Conservation (phyloP, 2,888 invertebrate genomes). For the Pristionchus arcanus region DNA sequence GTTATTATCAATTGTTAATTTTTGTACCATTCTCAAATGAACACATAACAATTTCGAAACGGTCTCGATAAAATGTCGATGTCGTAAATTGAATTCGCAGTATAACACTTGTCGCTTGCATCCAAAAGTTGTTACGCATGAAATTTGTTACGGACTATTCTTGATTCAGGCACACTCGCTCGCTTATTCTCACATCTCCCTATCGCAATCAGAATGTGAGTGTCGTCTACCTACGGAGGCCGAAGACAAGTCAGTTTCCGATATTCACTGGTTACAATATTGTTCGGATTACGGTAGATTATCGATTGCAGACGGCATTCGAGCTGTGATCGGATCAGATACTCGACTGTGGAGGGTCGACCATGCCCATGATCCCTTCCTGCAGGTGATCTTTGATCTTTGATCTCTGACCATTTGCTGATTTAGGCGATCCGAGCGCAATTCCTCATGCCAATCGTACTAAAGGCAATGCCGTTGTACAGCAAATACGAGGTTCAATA, state of each 20-base stretch:
- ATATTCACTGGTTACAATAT: background rate
- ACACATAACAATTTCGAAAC: background rate
- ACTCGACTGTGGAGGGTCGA: slow-evolving; percentile 49
- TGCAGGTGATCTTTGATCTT: slow-evolving; percentile 18
- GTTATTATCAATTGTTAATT: too few species aligned
- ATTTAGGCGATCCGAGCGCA: slow-evolving; percentile 10
- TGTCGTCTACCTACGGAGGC: slow-evolving; percentile 19
- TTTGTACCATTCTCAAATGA: background rate
- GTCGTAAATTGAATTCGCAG: too few species aligned
- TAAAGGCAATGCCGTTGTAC: slow-evolving; percentile 44
- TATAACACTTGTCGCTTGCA: too few species aligned
- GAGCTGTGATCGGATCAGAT: slow-evolving; percentile 15
- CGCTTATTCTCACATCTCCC: slow-evolving; percentile 12
- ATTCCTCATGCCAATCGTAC: slow-evolving; percentile 15
- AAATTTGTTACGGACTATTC: too few species aligned
- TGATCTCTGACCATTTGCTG: background rate
- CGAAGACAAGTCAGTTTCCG: slow-evolving; percentile 40
- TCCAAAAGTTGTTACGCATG: background rate
- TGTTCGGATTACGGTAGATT: background rate
- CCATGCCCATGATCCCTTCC: slow-evolving; percentile 43
- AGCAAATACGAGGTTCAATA: slow-evolving; percentile 47
- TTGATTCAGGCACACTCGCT: slow-evolving; percentile 25
- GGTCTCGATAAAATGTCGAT: too few species aligned
- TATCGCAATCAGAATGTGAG: slow-evolving; percentile 18
- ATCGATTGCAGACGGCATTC: slow-evolving; percentile 41